phyloP scores from a whole-genome alignment of 2,113 vertebrate genomes.

The Corythaeola cristata region DNA sequence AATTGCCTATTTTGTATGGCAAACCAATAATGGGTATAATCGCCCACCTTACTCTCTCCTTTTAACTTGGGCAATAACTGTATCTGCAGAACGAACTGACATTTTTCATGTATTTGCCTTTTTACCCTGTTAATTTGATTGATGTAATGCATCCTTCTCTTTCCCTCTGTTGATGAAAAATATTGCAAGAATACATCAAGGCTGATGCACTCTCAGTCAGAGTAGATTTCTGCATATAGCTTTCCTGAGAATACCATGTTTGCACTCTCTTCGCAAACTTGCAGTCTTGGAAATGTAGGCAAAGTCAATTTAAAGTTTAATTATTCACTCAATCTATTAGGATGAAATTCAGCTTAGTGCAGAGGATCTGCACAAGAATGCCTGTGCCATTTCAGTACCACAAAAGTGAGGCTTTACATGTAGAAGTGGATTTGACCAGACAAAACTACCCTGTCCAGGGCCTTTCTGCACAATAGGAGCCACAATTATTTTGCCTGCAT shows the following conservation, averaged over 20 bases:
- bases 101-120: not conserved
- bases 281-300: not conserved
- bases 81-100: not conserved
- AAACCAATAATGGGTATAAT: not conserved
- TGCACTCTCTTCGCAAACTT: slow-evolving; percentile 1
- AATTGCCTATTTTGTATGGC: not conserved
- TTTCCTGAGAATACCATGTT: not conserved
- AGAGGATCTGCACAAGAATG: not conserved
- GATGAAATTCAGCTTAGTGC: not conserved
- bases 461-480: not conserved
- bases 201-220: not conserved
- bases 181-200: not conserved
- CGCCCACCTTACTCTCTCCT: not conserved
- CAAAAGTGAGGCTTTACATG: not conserved
- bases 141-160: slow-evolving; percentile 3
- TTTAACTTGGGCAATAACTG: not conserved
- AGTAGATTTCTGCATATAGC: not conserved
- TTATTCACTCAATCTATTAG: not conserved
- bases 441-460: not conserved
- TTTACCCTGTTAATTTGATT: slow-evolving; percentile 21
- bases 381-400: not conserved
- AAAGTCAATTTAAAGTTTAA: slow-evolving; percentile 24
- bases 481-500: not conserved
- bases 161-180: slow-evolving; percentile 1
- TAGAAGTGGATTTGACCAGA: not conserved